Conservation (phyloP, 2,888 invertebrate species). For the Druceiella hillmani region DNA sequence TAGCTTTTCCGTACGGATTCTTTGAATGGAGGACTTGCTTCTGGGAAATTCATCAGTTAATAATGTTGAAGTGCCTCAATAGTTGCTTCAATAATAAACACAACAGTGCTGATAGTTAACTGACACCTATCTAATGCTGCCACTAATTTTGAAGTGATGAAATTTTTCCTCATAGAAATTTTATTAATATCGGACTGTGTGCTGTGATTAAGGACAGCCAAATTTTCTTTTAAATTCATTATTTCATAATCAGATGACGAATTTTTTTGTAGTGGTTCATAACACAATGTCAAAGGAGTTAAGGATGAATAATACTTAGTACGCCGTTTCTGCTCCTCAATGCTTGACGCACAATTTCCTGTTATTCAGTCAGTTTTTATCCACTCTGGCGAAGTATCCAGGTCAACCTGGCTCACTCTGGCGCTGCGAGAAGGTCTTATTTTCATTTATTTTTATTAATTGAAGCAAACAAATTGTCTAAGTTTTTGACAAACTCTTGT, state of each 20-base stretch:
- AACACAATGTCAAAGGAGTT: slow-evolving; percentile 6
- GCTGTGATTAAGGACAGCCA: no score
- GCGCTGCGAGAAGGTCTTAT: slow-evolving; percentile 24
- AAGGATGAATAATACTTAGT: neutral
- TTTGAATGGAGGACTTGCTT: slow-evolving; percentile 27
- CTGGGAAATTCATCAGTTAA: slow-evolving; percentile 26
- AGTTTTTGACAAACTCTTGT: slow-evolving; percentile 18
- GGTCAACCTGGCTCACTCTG: slow-evolving; percentile 26
- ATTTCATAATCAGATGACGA: no score
- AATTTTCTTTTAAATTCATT: no score
- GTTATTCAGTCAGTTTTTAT: slow-evolving; percentile 26
- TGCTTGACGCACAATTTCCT: slow-evolving; percentile 18
- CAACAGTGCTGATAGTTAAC: slow-evolving; percentile 20
- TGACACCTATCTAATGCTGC: slow-evolving; percentile 17
- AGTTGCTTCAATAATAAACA: slow-evolving; percentile 24
- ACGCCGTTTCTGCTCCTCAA: slow-evolving; percentile 3
- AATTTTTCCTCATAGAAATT: slow-evolving; percentile 13
- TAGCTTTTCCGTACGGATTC: slow-evolving; percentile 19
- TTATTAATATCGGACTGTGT: no score
- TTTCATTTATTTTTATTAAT: slow-evolving; percentile 26
- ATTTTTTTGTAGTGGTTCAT: no score
- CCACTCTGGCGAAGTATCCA: slow-evolving; percentile 24
- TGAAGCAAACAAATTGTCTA: slow-evolving; percentile 23
- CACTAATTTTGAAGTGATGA: slow-evolving; percentile 14
- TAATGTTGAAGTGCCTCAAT: slow-evolving; percentile 24